phyloP scores from a whole-genome alignment of 2,797 vertebrate genomes.

The Rhynchotus rufescens region DNA sequence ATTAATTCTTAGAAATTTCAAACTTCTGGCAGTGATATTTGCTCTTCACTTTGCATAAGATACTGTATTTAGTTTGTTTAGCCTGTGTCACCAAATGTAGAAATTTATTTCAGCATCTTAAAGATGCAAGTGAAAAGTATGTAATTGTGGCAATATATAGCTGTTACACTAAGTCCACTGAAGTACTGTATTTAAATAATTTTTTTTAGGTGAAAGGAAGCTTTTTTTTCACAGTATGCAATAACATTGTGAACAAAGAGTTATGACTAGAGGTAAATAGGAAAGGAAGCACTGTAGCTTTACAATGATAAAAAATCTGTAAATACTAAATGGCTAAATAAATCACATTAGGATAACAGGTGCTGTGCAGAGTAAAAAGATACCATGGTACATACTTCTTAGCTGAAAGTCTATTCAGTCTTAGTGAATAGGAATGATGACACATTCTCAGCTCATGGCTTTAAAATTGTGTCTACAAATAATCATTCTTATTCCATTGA shows the following conservation, averaged over 20 bases:
- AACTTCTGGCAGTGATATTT: not conserved
- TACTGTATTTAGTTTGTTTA: not conserved
- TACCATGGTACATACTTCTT: not conserved
- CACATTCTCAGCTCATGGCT: not conserved
- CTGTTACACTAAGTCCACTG: not conserved
- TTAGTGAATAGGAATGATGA: not conserved
- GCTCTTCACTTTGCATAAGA: not conserved
- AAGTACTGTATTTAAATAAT: not conserved
- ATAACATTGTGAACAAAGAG: not conserved
- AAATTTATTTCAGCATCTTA: slow-evolving; percentile 3
- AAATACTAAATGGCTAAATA: not conserved
- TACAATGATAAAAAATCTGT: not conserved
- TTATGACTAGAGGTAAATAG: too few species aligned
- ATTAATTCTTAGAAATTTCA: not conserved
- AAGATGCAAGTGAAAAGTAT: not conserved
- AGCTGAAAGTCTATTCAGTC: not conserved
- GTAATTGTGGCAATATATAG: not conserved
- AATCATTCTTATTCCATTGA: not conserved
- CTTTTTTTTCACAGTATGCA: not conserved
- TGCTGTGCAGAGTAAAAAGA: not conserved
- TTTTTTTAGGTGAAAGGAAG: not conserved
- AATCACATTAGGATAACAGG: not conserved
- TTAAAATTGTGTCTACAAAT: not conserved
- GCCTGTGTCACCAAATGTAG: not conserved
- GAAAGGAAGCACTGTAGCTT: not conserved